Evolutionary conservation across 2,888 invertebrate genomes (phyloP).

Genomic region (Cephus pygmeus): DNA sequence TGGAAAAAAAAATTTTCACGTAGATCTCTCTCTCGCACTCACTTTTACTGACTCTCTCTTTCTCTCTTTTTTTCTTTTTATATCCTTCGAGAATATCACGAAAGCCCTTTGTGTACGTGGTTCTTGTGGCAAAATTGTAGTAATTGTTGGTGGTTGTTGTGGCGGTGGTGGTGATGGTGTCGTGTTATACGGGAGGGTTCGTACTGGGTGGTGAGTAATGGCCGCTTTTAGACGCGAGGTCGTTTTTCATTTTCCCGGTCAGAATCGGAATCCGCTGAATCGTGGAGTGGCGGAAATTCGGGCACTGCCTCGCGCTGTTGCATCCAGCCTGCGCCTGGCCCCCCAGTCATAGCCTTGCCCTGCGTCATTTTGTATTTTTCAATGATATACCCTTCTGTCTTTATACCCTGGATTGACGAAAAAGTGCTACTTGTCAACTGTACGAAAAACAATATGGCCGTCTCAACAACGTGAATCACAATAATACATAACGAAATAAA

Average conservation of each 20-base stretch:
- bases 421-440: neutral
- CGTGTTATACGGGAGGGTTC: neutral
- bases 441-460: neutral
- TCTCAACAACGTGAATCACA: neutral
- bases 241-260: conserved; percentile 64
- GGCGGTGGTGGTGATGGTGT: neutral
- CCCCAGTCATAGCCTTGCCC: conserved; percentile 64
- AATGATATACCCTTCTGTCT: conserved; percentile 50
- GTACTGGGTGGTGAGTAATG: neutral
- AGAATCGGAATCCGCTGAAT: conserved; percentile 63
- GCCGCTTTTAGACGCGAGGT: conserved; percentile 57
- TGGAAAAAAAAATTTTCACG: neutral
- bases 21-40: conserved; percentile 14
- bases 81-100: conserved; percentile 20
- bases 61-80: conserved; percentile 31
- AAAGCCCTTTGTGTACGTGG: neutral
- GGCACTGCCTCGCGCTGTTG: conserved; percentile 66
- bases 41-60: conserved; percentile 10
- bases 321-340: conserved; percentile 65
- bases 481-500: neutral
- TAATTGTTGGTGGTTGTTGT: neutral
- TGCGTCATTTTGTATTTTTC: conserved; percentile 55
- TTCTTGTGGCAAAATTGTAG: neutral
- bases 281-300: conserved; percentile 66
- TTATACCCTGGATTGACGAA: conserved; percentile 11